phyloP scores from a whole-genome alignment of 2,888 invertebrate genomes.

The Neria commutata region DNA sequence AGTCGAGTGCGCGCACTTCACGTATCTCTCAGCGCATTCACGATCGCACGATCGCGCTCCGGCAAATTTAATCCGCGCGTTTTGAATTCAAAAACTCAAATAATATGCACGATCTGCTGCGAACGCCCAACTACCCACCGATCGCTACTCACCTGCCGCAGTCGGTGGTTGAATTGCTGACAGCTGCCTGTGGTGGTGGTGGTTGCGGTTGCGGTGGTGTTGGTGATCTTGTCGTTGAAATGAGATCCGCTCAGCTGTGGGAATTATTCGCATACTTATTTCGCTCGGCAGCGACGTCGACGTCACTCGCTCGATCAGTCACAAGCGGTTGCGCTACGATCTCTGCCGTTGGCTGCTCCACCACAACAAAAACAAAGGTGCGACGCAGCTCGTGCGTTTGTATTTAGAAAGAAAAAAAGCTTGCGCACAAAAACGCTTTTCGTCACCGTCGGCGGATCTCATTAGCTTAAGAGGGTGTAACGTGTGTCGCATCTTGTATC shows the following conservation, averaged over 20 bases:
- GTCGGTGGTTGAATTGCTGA: too few species aligned
- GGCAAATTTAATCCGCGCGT: constrained; percentile 16
- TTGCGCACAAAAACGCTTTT: neutral
- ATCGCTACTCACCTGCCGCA: neutral
- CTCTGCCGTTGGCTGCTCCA: too few species aligned
- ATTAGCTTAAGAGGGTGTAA: constrained; percentile 16
- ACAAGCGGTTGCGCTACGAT: constrained; percentile 2
- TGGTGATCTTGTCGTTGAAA: neutral
- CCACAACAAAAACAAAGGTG: neutral
- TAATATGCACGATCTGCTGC: neutral
- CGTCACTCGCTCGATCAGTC: constrained; percentile 13
- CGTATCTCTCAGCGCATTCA: too few species aligned
- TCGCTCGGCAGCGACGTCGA: too few species aligned
- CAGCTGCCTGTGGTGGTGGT: too few species aligned
- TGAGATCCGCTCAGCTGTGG: constrained; percentile 19
- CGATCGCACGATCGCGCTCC: constrained; percentile 2
- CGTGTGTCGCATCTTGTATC: neutral
- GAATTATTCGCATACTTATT: constrained; percentile 34
- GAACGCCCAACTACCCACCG: too few species aligned
- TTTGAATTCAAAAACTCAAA: constrained; percentile 17
- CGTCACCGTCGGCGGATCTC: constrained; percentile 3
- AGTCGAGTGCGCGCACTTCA: neutral
- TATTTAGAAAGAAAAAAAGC: neutral
- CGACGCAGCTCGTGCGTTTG: too few species aligned
- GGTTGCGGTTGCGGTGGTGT: too few species aligned